These are phyloP conservation scores for Perccottus glenii DNA, from an alignment of 2,113 vertebrate species.

Conservation along the genomic window DNA sequence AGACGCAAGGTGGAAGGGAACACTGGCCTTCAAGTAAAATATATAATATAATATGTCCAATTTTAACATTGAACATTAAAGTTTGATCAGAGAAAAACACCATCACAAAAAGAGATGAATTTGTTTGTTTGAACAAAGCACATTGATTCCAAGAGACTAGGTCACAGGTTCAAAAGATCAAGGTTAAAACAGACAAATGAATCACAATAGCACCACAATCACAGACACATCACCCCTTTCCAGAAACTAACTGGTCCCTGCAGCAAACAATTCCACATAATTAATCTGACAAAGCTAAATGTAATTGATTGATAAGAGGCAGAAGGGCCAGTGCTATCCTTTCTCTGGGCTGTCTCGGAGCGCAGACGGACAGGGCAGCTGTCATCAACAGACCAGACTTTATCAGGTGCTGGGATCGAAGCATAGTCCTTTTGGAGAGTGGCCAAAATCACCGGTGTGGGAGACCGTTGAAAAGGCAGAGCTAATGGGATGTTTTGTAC, in stretches of 20 bases:
- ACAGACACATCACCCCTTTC: constrained; percentile 24
- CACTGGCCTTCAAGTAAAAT: not conserved
- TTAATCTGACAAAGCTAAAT: constrained; percentile 78
- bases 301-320: constrained; percentile 77
- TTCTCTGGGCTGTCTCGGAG: constrained; percentile 59
- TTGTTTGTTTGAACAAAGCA: not conserved
- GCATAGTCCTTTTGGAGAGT: constrained; percentile 70
- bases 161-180: constrained; percentile 25
- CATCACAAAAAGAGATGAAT: no score
- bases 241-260: constrained; percentile 51
- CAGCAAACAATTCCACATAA: constrained; percentile 74
- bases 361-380: constrained; percentile 75
- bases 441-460: constrained; percentile 75
- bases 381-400: constrained; percentile 66
- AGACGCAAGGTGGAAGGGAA: constrained; percentile 39
- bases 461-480: constrained; percentile 76
- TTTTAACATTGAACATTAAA: no score
- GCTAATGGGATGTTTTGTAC: constrained; percentile 80
- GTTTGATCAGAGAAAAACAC: no score
- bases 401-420: constrained; percentile 76
- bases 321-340: constrained; percentile 43
- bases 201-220: constrained; percentile 22
- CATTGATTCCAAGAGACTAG: not conserved
- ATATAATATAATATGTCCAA: no score
- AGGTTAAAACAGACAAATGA: constrained; percentile 42